These are phyloP conservation scores for Erebia aethiops DNA, from an alignment of 2,888 invertebrate species.

Conservation along the genomic window DNA sequence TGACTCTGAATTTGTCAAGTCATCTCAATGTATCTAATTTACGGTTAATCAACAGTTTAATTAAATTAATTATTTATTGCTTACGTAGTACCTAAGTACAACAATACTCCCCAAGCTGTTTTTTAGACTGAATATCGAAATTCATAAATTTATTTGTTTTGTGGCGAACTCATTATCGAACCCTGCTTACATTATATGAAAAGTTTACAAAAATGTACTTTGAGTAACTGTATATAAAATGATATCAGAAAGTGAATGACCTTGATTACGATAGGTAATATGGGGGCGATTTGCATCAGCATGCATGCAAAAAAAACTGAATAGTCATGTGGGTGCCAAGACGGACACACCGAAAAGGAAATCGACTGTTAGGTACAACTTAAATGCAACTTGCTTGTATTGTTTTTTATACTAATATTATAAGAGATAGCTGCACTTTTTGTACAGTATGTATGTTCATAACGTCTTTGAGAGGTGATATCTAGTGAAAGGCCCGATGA, in stretches of 20 bases:
- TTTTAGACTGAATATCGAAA: too few relatives aligned
- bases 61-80: too few relatives aligned
- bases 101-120: too few relatives aligned
- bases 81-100: too few relatives aligned
- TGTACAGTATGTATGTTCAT: too few relatives aligned
- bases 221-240: neutral
- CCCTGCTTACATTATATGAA: neutral
- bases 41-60: conserved; percentile 11
- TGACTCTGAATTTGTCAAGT: neutral
- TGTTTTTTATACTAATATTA: neutral
- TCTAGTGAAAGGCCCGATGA: too few relatives aligned
- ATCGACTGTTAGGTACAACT: neutral
- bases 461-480: too few relatives aligned
- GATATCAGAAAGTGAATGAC: conserved; percentile 2
- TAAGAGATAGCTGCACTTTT: too few relatives aligned
- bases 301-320: conserved; percentile 10
- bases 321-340: conserved; percentile 19
- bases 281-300: conserved; percentile 16
- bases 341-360: conserved; percentile 18
- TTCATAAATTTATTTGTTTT: neutral
- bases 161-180: neutral
- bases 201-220: neutral
- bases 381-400: neutral
- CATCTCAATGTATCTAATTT: conserved; percentile 3
- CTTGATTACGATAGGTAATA: conserved; percentile 4